phyloP scores from a whole-genome alignment of 2,113 vertebrate species.

The Notarius lentiginosus region DNA sequence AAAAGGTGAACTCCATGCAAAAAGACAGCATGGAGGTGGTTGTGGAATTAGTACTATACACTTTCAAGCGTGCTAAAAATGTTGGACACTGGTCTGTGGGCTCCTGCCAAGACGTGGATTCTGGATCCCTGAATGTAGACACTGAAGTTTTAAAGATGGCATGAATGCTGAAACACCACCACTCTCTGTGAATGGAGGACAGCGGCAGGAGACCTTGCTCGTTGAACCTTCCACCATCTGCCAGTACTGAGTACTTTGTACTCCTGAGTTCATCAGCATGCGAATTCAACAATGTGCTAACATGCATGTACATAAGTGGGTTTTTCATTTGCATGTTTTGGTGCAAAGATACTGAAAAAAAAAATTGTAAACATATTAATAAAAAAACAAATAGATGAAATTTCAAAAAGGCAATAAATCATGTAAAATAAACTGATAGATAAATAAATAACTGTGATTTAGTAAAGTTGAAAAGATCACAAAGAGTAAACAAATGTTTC shows the following conservation, averaged over 20 bases:
- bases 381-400: background rate
- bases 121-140: conserved; percentile 6
- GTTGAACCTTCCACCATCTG: conserved; percentile 51
- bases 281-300: background rate
- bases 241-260: conserved; percentile 33
- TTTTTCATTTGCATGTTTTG: background rate
- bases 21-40: conserved; percentile 25
- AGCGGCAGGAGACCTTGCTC: conserved; percentile 47
- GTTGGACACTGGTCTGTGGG: conserved; percentile 5
- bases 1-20: conserved; percentile 48
- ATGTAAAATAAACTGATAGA: background rate
- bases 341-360: background rate
- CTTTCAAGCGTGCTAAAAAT: conserved; percentile 26
- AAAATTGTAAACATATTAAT: background rate
- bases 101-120: conserved; percentile 19
- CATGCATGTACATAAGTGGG: background rate
- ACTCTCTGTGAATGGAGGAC: conserved; percentile 30
- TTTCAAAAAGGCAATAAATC: background rate
- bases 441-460: background rate
- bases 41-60: conserved; percentile 29
- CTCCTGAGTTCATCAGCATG: background rate
- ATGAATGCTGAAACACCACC: conserved; percentile 28
- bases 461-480: background rate
- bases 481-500: no score
- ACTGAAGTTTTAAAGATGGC: conserved; percentile 25